phyloP scores from a whole-genome alignment of 2,888 invertebrate genomes.

The Eupithecia tripunctaria region DNA sequence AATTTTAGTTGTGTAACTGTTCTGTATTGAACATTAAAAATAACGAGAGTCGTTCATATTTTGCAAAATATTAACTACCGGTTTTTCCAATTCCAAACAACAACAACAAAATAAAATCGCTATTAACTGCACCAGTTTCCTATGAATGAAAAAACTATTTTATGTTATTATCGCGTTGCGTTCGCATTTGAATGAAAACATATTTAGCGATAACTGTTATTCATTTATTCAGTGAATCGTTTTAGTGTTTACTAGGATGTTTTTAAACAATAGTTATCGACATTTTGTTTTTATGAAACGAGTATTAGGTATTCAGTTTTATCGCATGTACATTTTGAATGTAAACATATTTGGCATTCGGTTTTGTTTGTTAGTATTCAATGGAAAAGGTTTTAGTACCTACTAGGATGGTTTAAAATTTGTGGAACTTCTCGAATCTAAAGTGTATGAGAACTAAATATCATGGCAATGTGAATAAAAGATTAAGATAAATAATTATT shows the following conservation, averaged over 20 bases:
- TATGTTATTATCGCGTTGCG: constrained; percentile 15
- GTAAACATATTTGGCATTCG: neutral
- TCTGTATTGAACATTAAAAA: neutral
- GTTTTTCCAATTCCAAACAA: constrained; percentile 5
- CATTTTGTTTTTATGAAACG: neutral
- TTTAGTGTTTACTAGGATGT: neutral
- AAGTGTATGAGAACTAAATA: too few relatives aligned
- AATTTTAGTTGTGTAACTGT: neutral
- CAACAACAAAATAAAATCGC: constrained; percentile 17
- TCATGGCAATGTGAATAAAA: too few relatives aligned
- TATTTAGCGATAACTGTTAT: constrained; percentile 9
- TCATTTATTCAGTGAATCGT: neutral
- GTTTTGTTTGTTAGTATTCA: neutral
- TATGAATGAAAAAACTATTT: constrained; percentile 16
- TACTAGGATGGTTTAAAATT: neutral
- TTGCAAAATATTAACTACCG: constrained; percentile 11
- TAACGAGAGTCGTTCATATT: neutral
- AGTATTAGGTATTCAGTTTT: neutral
- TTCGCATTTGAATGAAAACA: constrained; percentile 16
- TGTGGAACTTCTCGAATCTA: neutral
- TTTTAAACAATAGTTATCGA: neutral
- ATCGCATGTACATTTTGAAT: neutral
- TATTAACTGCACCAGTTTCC: constrained; percentile 21
- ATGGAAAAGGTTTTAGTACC: neutral
- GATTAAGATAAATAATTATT: too few relatives aligned